phyloP scores from a whole-genome alignment of 2,113 vertebrate genomes.

The Dromaius novaehollandiae region DNA sequence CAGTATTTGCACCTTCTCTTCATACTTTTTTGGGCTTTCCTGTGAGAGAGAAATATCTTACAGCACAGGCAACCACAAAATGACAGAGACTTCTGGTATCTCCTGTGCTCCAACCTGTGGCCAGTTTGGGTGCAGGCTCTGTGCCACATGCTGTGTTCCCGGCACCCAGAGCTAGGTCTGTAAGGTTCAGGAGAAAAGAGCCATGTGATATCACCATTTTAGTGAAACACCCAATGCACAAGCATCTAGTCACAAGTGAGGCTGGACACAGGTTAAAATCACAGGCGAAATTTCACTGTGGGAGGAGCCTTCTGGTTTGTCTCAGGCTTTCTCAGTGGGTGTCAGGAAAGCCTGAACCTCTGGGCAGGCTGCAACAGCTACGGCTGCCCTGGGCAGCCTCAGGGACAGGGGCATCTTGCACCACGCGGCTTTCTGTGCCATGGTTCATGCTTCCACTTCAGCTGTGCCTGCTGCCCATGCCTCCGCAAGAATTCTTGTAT shows the following conservation, averaged over 20 bases:
- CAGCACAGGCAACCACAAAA: background rate
- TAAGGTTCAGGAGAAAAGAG: background rate
- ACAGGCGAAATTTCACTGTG: background rate
- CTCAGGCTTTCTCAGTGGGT: background rate
- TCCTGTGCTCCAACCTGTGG: background rate
- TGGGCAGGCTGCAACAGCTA: background rate
- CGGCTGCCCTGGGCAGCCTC: accelerated
- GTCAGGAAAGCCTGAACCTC: background rate
- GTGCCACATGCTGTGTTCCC: accelerated
- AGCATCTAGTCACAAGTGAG: background rate
- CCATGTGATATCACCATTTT: accelerated
- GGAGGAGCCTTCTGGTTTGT: background rate
- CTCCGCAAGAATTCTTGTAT: background rate
- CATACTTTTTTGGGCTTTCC: background rate
- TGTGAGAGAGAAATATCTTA: background rate
- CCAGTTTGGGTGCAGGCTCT: background rate
- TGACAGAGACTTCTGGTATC: background rate
- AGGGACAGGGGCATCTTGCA: background rate
- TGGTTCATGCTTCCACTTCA: background rate
- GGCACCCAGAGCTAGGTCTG: background rate
- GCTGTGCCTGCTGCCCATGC: background rate
- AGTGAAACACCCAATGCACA: background rate
- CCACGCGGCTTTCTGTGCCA: accelerated
- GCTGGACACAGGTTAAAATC: background rate
- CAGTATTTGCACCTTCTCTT: background rate